Conservation (phyloP, 2,113 vertebrate species). For the Dromas ardeola region DNA sequence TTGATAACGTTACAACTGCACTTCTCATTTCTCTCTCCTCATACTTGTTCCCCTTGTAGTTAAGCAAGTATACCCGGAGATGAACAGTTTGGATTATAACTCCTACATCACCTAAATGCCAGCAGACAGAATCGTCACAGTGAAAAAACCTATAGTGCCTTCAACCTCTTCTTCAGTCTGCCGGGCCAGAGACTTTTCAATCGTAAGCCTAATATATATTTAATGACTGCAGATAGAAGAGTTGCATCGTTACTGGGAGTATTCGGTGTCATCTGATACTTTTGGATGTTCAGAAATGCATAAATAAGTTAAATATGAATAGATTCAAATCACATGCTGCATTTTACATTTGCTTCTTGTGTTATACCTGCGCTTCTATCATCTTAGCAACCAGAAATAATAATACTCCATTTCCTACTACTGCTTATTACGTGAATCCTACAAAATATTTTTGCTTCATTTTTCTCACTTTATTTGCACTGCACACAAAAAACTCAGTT, state of each 20-base stretch:
- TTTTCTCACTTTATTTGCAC: background rate
- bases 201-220: background rate
- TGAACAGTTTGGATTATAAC: background rate
- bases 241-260: background rate
- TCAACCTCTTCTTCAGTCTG: background rate
- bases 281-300: background rate
- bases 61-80: background rate
- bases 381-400: background rate
- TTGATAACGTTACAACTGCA: background rate
- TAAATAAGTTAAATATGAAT: background rate
- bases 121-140: background rate
- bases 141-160: background rate
- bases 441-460: background rate
- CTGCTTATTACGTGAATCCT: background rate
- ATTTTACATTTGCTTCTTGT: background rate
- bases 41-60: background rate
- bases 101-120: background rate
- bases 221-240: background rate
- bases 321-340: background rate
- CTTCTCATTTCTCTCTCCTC: background rate
- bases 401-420: background rate
- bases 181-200: background rate
- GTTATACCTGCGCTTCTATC: background rate
- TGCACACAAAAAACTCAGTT: rapidly evolving
- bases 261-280: background rate